Percentiles rank a stretch among this genome's conserved stretches.
Evolutionary conservation across 2,888 invertebrate species (phyloP).

Genomic region (Chrysolina americana): DNA sequence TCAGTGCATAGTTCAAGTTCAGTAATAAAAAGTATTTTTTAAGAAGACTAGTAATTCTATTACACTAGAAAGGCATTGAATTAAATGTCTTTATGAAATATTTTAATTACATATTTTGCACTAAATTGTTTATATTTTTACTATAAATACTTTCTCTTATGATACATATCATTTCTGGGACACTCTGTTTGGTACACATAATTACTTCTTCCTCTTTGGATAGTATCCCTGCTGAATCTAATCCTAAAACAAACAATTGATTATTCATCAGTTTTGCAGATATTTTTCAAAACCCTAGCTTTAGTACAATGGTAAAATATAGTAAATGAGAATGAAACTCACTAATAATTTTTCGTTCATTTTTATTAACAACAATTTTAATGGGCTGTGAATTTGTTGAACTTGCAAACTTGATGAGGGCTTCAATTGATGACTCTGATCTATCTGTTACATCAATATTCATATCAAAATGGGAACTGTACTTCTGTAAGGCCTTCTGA

Average conservation of each 20-base stretch:
- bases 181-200: background rate
- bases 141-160: background rate
- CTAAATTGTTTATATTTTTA: background rate
- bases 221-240: constrained; percentile 5
- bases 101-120: background rate
- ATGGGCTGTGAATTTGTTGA: background rate
- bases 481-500: constrained; percentile 21
- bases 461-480: constrained; percentile 9
- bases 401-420: background rate
- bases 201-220: background rate
- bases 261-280: too few relatives aligned
- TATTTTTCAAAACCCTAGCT: too few relatives aligned
- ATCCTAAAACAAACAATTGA: background rate
- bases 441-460: constrained; percentile 10
- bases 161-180: background rate
- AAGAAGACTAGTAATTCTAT: too few relatives aligned
- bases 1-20: too few relatives aligned
- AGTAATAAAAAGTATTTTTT: too few relatives aligned
- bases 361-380: constrained; percentile 11
- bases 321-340: background rate
- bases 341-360: constrained; percentile 14
- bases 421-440: background rate
- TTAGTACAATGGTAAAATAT: too few relatives aligned
- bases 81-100: background rate
- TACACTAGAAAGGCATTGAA: too few relatives aligned